Evolutionary conservation across 2,113 vertebrate species (phyloP).

Genomic region (Otocyon megalotis): DNA sequence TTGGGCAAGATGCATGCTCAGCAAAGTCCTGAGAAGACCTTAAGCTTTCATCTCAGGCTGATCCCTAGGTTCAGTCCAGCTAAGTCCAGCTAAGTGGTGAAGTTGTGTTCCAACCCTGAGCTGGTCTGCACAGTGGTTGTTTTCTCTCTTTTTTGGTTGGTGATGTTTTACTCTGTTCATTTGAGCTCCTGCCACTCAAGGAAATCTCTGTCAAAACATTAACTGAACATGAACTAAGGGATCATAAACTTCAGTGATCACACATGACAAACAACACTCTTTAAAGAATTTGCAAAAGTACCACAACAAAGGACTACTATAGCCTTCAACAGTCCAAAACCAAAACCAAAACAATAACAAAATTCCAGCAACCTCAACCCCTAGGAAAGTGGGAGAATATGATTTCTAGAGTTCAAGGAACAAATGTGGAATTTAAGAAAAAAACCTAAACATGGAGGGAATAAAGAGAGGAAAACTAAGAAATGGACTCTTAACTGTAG

Average conservation of each 20-base stretch:
- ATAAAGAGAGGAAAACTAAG: background rate
- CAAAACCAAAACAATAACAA: background rate
- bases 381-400: background rate
- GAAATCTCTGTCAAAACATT: background rate
- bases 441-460: background rate
- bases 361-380: background rate
- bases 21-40: background rate
- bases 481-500: background rate
- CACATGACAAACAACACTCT: background rate
- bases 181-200: background rate
- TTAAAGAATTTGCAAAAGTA: background rate
- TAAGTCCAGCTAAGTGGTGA: background rate
- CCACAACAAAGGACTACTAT: background rate
- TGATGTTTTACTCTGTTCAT: background rate
- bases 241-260: background rate
- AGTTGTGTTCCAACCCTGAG: background rate
- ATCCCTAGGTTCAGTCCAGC: background rate
- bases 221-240: background rate
- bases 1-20: background rate
- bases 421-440: background rate
- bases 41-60: background rate
- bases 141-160: background rate
- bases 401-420: background rate
- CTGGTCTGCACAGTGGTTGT: background rate
- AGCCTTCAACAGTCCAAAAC: background rate